Evolutionary conservation across 2,113 vertebrate species (phyloP).

Genomic region (Lanius ludovicianus): DNA sequence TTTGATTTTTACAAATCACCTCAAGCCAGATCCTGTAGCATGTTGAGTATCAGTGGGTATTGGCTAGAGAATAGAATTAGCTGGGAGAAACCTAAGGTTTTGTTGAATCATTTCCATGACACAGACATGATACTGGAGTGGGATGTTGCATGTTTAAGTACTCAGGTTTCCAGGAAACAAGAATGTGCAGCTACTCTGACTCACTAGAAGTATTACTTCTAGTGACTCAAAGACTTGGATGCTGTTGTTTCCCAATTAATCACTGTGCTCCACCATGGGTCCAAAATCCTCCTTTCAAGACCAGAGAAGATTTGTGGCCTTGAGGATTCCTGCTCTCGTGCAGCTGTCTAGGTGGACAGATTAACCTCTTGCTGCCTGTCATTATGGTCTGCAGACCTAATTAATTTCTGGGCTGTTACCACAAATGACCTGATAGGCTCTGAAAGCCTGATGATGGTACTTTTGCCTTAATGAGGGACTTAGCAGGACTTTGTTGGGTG

Average conservation of each 20-base stretch:
- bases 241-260: not conserved
- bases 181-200: constrained; percentile 33
- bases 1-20: not conserved
- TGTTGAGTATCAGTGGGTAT: not conserved
- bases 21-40: not conserved
- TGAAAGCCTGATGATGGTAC: not conserved
- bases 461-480: not conserved
- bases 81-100: not conserved
- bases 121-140: not conserved
- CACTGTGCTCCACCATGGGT: not conserved
- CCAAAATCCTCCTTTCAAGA: not conserved
- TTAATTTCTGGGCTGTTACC: not conserved
- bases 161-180: not conserved
- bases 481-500: not conserved
- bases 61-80: not conserved
- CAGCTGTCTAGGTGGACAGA: not conserved
- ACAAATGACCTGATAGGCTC: not conserved
- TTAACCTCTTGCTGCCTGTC: not conserved
- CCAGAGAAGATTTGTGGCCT: not conserved
- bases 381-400: not conserved
- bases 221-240: constrained; percentile 36
- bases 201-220: not conserved
- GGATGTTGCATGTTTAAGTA: not conserved
- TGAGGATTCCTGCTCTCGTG: not conserved
- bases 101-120: not conserved